Conservation (phyloP, 2,888 invertebrate genomes). For the Netelia fuscicornis region DNA sequence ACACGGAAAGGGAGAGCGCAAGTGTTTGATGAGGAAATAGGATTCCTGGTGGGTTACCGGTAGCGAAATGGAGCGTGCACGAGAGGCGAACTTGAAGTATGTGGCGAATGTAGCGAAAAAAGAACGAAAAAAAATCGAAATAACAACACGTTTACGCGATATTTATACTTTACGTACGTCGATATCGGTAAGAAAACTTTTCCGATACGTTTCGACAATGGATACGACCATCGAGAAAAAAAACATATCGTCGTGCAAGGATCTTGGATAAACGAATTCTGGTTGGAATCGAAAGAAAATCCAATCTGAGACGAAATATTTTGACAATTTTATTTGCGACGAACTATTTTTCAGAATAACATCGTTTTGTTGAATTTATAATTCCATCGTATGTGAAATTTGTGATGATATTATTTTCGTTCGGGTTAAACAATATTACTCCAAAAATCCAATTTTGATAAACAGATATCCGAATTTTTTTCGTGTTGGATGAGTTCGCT, state of each 20-base stretch:
- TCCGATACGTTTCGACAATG: neutral
- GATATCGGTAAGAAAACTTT: neutral
- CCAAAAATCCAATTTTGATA: too few species aligned
- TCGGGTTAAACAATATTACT: too few species aligned
- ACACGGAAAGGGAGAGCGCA: constrained; percentile 29
- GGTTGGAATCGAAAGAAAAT: neutral
- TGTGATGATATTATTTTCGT: too few species aligned
- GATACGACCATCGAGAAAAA: neutral
- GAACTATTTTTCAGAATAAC: too few species aligned
- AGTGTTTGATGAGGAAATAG: constrained; percentile 56
- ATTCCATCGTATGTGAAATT: too few species aligned
- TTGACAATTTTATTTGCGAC: too few species aligned
- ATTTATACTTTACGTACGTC: constrained; percentile 24
- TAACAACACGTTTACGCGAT: constrained; percentile 2
- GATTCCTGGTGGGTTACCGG: constrained; percentile 37
- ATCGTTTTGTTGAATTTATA: too few species aligned
- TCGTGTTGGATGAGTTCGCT: too few species aligned
- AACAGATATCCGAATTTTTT: too few species aligned
- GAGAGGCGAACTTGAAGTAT: neutral
- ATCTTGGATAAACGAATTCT: neutral
- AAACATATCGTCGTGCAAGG: neutral
- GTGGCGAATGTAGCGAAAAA: constrained; percentile 21
- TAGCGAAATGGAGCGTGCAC: constrained; percentile 28
- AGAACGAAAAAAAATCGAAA: neutral
- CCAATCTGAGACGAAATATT: neutral